Evolutionary conservation across 2,888 invertebrate genomes (phyloP), one percentile per base, ranked within the genome.

Genomic region (Muschampia plurimacula): DNA sequence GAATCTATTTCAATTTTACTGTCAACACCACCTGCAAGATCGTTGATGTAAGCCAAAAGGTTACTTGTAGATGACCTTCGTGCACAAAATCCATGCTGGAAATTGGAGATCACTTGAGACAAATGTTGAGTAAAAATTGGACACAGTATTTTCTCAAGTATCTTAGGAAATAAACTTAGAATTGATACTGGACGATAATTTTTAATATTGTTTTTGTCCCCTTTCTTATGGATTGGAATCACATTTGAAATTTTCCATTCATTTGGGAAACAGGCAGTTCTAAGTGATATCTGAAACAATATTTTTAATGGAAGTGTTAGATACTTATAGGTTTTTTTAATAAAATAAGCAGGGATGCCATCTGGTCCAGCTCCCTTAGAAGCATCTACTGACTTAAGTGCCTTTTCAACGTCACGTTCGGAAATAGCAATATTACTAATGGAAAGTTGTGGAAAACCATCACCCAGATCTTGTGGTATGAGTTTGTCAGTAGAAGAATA

Each of bases 301-400:
- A 59, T 2, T 13, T 32, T 59, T 32, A 59, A 28, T 6, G 57
- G 57, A 5, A 59, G n/a, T 32, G 57, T 32, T 12, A 59, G 15
- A 32, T 59, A 10, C n/a, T 59, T 59, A 32, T 15, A 32, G 9
- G 32, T 32, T 10, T 12, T 59, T 59, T 59, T 59, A 59, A 59
- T 12, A 59, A 59, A 32, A 52, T 32, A 32, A 5, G 57, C 28
- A 10, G 57, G 57, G 1, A 59, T 32, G 28, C 57, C 57, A 32
- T 59, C 57, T 28, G 57, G 57, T 10, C 57, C 57, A 32, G 57
- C 22, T 32, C 57, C 57, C 32, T 59, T 59, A 10, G 57, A n/a
- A 5, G 13, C 32, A 8, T 59, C 13, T 12, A 59, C 2, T 10
- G 28, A 13, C 9, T 59, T 32, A 3, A 59, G 59, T 15, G 15